Base-by-base conservation (phyloP, 2,113 vertebrate species). In the Muntiacus reevesi region DNA sequence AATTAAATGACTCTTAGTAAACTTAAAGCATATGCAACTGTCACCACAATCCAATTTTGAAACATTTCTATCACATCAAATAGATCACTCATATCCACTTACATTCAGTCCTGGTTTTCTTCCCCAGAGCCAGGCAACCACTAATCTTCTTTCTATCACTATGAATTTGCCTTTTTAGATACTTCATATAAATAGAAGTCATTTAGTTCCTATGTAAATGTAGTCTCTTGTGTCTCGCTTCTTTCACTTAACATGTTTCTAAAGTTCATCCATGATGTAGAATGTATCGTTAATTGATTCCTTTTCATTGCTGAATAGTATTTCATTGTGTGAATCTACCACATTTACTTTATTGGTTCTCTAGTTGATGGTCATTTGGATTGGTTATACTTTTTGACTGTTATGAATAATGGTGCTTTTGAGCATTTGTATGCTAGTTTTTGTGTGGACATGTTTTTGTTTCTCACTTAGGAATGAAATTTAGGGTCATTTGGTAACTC, bases 1-100 rank as follows among this genome's bases (percentile, higher is more conserved):
- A 95, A 74, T 88, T 97, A 97, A 95, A 76, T 93, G 21, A 78
- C 82, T 86, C 71, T 95, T 79, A 91, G 30, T 86, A 84, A 98
- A 67, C 95, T 92, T 95, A 83, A 85, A 89, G 50, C 87, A 64
- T 67, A 1, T 87, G 16, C 40, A 85, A 21, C 47, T 40, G 90
- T 95, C 14, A 59, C 43, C 36, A 90, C 52, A 71, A 43, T 88
- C 23, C 45, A 87, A 62, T 94, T 97, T 95, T 94, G 82, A 64
- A 87, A 93, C 6, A 92, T 50, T 96, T 89, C 45, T 89, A 36
- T 96, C 36, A 45, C 6, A 10, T 10, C 45, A 2, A 11, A 83
- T 92, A 81, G 52, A 71, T 89, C 33, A 15, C 9, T 92, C 43
- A 40, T 91, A 27, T 11, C 52, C 11, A 47, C 76, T 82, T 87